Evolutionary conservation across 2,113 vertebrate genomes (phyloP).

Genomic region (Sinocyclocheilus rhinocerous): DNA sequence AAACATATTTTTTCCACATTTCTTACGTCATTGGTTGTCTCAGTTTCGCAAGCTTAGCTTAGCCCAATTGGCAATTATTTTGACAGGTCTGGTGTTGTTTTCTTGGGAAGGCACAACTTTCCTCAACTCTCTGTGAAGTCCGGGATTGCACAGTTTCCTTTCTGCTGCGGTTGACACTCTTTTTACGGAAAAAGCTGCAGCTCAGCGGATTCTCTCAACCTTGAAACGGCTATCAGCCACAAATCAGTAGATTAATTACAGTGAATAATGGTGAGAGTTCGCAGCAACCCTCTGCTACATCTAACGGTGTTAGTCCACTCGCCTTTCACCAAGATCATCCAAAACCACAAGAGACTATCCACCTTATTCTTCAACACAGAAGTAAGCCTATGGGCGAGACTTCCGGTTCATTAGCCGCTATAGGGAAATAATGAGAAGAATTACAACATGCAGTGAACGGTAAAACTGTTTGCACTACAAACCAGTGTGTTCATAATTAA

Average conservation of each 20-base stretch:
- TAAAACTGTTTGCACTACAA: no score
- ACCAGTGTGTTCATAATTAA: no score
- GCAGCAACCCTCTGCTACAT: conserved; percentile 27
- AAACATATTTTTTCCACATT: background rate
- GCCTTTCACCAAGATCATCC: conserved; percentile 20
- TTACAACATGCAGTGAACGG: no score
- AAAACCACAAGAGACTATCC: background rate
- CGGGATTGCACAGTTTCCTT: conserved; percentile 8
- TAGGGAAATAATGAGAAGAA: no score
- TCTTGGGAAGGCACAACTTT: background rate
- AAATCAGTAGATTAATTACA: conserved; percentile 50
- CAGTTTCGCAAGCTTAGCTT: background rate
- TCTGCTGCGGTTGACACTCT: conserved; percentile 15
- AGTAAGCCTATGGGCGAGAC: no score
- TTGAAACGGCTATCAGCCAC: conserved; percentile 44
- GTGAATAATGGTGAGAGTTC: conserved; percentile 43
- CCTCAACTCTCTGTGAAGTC: background rate
- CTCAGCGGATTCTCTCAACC: conserved; percentile 28
- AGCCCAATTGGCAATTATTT: conserved; percentile 8
- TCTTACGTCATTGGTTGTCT: background rate
- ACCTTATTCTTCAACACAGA: no score
- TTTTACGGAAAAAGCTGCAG: conserved; percentile 2
- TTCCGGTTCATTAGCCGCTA: no score
- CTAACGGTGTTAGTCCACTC: conserved; percentile 27
- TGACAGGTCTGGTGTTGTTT: background rate